A percentile compares a stretch with the other conserved stretches of the same genome.
These are phyloP conservation scores for Clanis bilineata DNA, from an alignment of 2,888 invertebrate genomes.

Conservation along the genomic window DNA sequence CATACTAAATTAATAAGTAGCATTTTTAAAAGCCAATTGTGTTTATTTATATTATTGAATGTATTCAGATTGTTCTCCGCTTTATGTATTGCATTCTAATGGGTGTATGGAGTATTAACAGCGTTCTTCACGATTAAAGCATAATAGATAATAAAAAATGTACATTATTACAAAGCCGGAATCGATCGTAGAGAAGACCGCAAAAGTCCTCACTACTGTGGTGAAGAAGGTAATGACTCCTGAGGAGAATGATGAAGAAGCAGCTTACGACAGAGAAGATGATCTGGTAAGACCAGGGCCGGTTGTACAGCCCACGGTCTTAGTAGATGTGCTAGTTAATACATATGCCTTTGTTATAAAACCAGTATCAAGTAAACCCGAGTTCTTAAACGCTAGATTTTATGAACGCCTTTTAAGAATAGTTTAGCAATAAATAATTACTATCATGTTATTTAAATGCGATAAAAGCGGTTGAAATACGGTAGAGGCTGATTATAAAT, in stretches of 20 bases:
- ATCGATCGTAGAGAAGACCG: conserved; percentile 81
- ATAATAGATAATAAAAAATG: neutral
- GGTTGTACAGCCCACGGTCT: conserved; percentile 1
- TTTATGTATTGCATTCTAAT: no score
- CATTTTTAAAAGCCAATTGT: no score
- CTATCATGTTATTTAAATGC: no score
- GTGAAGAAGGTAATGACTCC: conserved; percentile 79
- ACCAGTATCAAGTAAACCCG: neutral
- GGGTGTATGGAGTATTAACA: no score
- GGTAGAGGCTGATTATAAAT: no score
- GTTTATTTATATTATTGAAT: no score
- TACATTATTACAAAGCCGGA: conserved; percentile 75
- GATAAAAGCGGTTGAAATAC: no score
- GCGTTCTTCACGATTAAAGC: neutral
- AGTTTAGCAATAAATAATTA: neutral
- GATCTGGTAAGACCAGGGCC: conserved; percentile 85
- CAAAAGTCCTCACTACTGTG: conserved; percentile 75
- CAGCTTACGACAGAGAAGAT: conserved; percentile 85
- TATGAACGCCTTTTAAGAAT: neutral
- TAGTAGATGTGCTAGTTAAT: conserved; percentile 21
- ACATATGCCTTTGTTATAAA: neutral
- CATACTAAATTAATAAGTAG: no score
- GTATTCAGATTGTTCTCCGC: no score
- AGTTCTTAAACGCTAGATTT: neutral
- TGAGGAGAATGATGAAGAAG: conserved; percentile 79